Percentiles rank a stretch among this genome's conserved stretches.
phyloP scores from a whole-genome alignment of 1,140 invertebrate species.

The Drosophila takahashii region DNA sequence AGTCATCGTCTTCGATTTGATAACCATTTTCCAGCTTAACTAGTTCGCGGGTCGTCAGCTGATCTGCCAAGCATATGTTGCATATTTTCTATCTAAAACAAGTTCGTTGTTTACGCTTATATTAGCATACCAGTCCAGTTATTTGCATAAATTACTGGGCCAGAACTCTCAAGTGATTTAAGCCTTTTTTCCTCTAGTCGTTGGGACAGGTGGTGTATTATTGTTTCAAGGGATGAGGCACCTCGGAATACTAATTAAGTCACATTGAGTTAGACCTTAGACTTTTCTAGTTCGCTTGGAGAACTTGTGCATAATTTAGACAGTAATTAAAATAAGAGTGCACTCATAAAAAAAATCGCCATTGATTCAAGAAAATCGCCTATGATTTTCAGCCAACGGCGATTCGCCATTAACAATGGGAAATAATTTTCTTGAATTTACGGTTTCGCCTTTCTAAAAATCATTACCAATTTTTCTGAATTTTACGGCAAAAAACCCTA shows the following conservation, averaged over 20 bases:
- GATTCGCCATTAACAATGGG: too few species aligned
- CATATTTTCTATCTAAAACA: conserved; percentile 3
- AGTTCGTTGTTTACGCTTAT: conserved; percentile 19
- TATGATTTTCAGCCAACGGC: too few species aligned
- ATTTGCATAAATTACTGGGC: conserved; percentile 18
- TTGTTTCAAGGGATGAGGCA: conserved; percentile 2
- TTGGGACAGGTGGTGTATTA: conserved; percentile 5
- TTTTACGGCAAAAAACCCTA: too few species aligned
- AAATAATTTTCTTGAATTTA: too few species aligned
- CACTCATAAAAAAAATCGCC: too few species aligned
- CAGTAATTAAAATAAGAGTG: too few species aligned
- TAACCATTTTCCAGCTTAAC: conserved; percentile 25
- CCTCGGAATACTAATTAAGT: conserved; percentile 1
- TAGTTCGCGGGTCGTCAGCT: conserved; percentile 23
- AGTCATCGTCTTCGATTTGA: conserved; percentile 9
- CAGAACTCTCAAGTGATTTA: neutral
- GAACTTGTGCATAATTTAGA: neutral
- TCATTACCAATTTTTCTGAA: too few species aligned
- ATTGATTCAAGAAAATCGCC: too few species aligned
- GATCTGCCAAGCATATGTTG: conserved; percentile 14
- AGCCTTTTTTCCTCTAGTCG: conserved; percentile 2
- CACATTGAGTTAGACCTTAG: neutral
- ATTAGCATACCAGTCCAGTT: conserved; percentile 26
- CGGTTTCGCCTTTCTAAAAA: too few species aligned
- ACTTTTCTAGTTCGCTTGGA: neutral